These are phyloP conservation scores for Platichthys stellatus DNA, from an alignment of 2,113 vertebrate species.

Conservation along the genomic window DNA sequence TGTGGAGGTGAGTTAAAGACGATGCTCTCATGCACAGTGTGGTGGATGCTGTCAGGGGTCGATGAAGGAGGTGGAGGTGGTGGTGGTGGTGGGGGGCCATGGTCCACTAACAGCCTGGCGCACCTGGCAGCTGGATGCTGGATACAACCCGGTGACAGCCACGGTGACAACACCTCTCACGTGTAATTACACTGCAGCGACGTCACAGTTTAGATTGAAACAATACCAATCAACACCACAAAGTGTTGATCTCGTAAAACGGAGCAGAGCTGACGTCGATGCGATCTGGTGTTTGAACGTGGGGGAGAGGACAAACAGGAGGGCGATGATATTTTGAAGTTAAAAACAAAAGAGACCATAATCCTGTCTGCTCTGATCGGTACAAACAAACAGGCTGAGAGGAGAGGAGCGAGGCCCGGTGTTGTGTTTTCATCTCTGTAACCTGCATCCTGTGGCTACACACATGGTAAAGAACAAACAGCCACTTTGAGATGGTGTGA, in stretches of 20 bases:
- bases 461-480: background rate
- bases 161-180: constrained; percentile 3
- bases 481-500: background rate
- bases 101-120: background rate
- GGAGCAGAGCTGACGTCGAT: background rate
- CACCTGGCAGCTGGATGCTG: background rate
- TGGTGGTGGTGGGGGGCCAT: background rate
- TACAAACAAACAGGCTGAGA: constrained; percentile 56
- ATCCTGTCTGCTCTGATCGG: constrained; percentile 33
- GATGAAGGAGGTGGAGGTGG: background rate
- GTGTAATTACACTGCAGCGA: background rate
- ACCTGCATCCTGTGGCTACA: background rate
- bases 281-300: background rate
- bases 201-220: background rate
- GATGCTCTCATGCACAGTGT: background rate
- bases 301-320: background rate
- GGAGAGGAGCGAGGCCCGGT: constrained; percentile 56
- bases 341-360: constrained; percentile 35
- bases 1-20: background rate
- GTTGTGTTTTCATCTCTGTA: constrained; percentile 4
- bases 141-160: constrained; percentile 22
- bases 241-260: background rate
- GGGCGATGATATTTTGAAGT: background rate
- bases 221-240: background rate
- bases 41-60: constrained; percentile 21